phyloP scores from a whole-genome alignment of 2,113 vertebrate genomes.

The Muntiacus reevesi region DNA sequence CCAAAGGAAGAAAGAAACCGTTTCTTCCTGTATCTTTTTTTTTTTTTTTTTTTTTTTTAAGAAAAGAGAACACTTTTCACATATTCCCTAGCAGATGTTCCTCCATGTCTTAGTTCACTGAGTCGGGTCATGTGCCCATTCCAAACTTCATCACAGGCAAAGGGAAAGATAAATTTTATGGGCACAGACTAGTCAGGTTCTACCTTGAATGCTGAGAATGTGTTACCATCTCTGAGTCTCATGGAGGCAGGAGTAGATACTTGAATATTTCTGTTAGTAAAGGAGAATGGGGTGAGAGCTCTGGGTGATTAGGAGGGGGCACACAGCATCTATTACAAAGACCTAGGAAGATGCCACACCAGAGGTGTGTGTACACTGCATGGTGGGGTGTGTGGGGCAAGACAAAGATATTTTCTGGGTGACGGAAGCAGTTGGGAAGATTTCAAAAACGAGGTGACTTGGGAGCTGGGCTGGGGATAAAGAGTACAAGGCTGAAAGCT shows the following conservation, averaged over 20 bases:
- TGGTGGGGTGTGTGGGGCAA: neutral
- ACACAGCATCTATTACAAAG: neutral
- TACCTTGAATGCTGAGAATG: neutral
- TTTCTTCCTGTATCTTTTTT: neutral
- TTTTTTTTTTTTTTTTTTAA: neutral
- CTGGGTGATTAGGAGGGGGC: neutral
- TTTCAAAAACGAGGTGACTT: neutral
- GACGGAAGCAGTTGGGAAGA: neutral
- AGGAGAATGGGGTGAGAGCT: neutral
- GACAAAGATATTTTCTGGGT: neutral
- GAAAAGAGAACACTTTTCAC: neutral
- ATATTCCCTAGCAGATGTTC: neutral
- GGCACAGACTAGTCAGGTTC: neutral
- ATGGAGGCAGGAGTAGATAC: neutral
- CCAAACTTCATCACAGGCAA: neutral
- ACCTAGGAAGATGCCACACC: neutral
- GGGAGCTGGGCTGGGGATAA: neutral
- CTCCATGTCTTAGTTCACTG: neutral
- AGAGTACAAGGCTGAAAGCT: neutral
- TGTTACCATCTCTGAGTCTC: neutral
- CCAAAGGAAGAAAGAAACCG: neutral
- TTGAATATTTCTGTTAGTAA: neutral
- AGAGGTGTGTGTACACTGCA: neutral
- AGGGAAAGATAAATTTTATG: neutral
- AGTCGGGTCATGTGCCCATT: neutral